Conservation (phyloP, 1,140 invertebrate species). For the Nymphalis io region DNA sequence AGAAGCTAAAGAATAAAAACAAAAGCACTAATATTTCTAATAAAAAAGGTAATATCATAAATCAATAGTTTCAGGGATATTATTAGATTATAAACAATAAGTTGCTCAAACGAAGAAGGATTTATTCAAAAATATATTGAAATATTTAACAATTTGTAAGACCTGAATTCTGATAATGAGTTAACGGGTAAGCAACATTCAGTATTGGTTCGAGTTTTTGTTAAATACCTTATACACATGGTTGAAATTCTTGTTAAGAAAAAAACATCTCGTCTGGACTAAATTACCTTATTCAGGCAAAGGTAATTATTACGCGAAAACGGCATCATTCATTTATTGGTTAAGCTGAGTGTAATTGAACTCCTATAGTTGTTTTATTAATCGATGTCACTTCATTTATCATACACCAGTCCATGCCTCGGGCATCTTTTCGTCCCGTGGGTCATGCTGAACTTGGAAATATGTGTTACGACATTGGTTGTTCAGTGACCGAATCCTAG, state of each 20-base stretch:
- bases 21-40: too few relatives aligned
- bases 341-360: slow-evolving; percentile 9
- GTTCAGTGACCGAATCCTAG: too few relatives aligned
- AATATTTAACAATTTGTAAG: neutral
- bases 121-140: neutral
- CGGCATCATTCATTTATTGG: slow-evolving; percentile 3
- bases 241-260: slow-evolving; percentile 1
- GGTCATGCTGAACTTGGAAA: neutral
- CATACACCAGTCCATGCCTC: neutral
- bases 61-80: too few relatives aligned
- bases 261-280: neutral
- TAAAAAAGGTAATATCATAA: too few relatives aligned
- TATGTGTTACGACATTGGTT: neutral
- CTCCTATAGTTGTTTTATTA: slow-evolving; percentile 4
- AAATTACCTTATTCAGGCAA: neutral
- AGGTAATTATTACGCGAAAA: neutral
- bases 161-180: neutral
- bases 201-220: neutral
- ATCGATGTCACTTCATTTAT: slow-evolving; percentile 4
- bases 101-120: neutral
- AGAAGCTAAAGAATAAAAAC: too few relatives aligned
- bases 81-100: too few relatives aligned
- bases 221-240: neutral
- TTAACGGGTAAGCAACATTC: neutral
- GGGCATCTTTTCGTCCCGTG: slow-evolving; percentile 5